Percentiles rank a stretch among this genome's conserved stretches.
Conservation (phyloP, 2,113 vertebrate genomes). For the Pterophyllum scalare region DNA sequence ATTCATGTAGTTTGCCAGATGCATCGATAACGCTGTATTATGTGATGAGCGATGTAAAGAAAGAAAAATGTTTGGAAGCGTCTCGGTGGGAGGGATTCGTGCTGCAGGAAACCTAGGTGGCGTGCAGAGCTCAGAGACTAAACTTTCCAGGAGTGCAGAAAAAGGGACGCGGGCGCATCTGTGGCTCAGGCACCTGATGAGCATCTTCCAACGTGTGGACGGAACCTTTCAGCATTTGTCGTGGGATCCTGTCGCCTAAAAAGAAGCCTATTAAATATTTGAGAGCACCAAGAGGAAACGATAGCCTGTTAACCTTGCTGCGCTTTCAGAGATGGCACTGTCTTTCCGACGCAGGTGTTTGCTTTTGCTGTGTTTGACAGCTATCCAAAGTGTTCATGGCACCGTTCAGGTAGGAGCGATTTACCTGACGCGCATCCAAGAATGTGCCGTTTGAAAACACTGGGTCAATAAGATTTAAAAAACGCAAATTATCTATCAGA, state of each 20-base stretch:
- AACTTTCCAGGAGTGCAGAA: conserved; percentile 39
- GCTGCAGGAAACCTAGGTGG: conserved; percentile 46
- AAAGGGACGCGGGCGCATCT: conserved; percentile 56
- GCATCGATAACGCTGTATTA: not conserved
- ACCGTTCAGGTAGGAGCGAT: conserved; percentile 73
- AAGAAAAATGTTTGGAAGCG: conserved; percentile 22
- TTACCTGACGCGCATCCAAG: not conserved
- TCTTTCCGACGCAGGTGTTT: conserved; percentile 69
- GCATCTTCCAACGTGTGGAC: conserved; percentile 39
- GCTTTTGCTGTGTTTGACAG: conserved; percentile 74
- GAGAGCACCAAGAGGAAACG: not conserved
- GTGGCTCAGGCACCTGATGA: conserved; percentile 63
- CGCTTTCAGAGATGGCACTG: conserved; percentile 59
- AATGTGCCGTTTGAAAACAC: not conserved
- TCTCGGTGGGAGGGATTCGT: conserved; percentile 77
- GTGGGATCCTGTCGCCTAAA: not conserved
- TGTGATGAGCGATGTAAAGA: not conserved
- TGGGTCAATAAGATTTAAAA: not conserved
- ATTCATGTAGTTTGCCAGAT: not conserved
- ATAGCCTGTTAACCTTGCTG: not conserved
- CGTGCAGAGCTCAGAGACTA: conserved; percentile 48
- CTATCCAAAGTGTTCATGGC: conserved; percentile 59
- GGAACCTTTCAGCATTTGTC: not conserved
- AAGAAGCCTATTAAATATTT: not conserved
- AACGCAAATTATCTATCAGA: too few species aligned